A percentile compares a stretch with the other conserved stretches of the same genome.
Evolutionary conservation across 2,888 invertebrate species (phyloP).

Genomic region (Odontocerum albicorne): DNA sequence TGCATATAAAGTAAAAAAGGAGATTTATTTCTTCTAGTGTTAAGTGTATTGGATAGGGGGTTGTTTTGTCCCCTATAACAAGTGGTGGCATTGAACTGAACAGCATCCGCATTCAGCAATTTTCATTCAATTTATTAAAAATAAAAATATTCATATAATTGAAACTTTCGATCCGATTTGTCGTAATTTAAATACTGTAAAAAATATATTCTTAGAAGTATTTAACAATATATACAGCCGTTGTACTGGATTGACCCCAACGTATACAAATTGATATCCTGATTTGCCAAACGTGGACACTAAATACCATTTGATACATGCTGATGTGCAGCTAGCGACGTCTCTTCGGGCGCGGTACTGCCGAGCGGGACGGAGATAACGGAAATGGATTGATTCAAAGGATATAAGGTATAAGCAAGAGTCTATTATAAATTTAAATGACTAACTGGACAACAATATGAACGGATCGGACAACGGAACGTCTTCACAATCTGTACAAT

Average conservation of each 20-base stretch:
- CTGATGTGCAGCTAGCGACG: background rate
- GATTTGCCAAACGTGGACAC: constrained; percentile 1
- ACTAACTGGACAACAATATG: constrained; percentile 1
- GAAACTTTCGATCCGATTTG: too few relatives aligned
- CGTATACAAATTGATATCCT: constrained; percentile 10
- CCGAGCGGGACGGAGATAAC: constrained; percentile 13
- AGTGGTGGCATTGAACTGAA: too few relatives aligned
- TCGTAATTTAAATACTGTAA: background rate
- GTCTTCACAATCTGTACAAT: too few relatives aligned
- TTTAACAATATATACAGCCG: too few relatives aligned
- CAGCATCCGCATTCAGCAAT: too few relatives aligned
- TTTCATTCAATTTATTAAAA: too few relatives aligned
- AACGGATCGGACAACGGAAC: background rate
- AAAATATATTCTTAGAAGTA: constrained; percentile 3
- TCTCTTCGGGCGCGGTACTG: background rate
- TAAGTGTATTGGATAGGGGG: too few relatives aligned
- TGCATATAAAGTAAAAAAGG: too few relatives aligned
- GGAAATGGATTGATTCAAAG: constrained; percentile 15
- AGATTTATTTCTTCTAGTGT: too few relatives aligned
- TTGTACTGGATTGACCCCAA: constrained; percentile 5
- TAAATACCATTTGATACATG: constrained; percentile 2
- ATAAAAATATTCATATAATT: too few relatives aligned
- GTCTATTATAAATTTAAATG: constrained; percentile 16
- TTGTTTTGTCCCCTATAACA: too few relatives aligned
- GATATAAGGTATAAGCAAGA: constrained; percentile 16